Evolutionary conservation across 1,140 invertebrate species (phyloP).

Genomic region (Drosophila yakuba): DNA sequence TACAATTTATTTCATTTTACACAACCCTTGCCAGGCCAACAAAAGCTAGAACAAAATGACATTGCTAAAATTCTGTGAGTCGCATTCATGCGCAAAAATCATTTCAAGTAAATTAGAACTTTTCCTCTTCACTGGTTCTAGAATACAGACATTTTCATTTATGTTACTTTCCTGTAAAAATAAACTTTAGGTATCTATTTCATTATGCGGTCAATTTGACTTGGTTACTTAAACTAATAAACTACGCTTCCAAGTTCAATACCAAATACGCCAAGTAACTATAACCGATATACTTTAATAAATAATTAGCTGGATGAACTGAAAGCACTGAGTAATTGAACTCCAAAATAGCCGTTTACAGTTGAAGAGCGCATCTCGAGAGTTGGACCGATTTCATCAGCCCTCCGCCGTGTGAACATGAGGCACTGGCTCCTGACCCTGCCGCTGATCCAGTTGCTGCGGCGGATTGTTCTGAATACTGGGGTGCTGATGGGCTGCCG

Average conservation of each 20-base stretch:
- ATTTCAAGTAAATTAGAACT: constrained; percentile 50
- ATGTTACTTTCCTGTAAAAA: neutral
- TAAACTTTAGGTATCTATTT: too few species aligned
- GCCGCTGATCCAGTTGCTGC: constrained; percentile 11
- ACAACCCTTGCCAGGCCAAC: constrained; percentile 8
- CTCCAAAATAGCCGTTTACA: neutral
- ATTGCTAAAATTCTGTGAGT: constrained; percentile 8
- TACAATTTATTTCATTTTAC: constrained; percentile 37
- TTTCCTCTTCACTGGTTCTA: neutral
- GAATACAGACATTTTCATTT: neutral
- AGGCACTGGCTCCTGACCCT: constrained; percentile 29
- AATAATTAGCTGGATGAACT: neutral
- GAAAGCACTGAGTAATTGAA: neutral
- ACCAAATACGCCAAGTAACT: too few species aligned
- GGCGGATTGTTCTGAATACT: constrained; percentile 17
- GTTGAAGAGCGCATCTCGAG: too few species aligned
- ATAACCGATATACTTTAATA: too few species aligned
- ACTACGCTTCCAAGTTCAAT: too few species aligned
- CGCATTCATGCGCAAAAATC: neutral
- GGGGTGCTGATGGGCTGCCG: neutral
- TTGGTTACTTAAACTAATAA: too few species aligned
- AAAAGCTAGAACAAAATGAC: constrained; percentile 23
- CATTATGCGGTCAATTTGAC: too few species aligned
- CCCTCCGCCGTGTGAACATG: constrained; percentile 44
- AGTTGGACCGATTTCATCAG: neutral